phyloP scores from a whole-genome alignment of 2,797 vertebrate species.

The Okamejei kenojei region DNA sequence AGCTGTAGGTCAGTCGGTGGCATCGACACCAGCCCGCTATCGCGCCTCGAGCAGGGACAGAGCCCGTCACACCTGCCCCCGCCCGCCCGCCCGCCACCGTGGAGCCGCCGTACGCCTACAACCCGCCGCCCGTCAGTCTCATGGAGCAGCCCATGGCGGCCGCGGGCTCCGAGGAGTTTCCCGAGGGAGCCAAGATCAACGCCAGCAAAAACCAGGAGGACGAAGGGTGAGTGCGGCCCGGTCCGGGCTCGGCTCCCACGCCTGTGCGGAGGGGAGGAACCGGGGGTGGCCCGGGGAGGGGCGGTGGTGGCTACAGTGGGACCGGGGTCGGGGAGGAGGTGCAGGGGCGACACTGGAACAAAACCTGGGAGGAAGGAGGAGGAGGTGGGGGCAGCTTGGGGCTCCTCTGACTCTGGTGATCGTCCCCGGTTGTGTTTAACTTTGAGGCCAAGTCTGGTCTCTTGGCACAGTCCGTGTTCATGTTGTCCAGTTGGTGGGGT shows the following conservation, averaged over 20 bases:
- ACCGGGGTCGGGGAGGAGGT: neutral
- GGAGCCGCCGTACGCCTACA: neutral
- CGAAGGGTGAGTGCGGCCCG: conserved; percentile 60
- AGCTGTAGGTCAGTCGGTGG: no score
- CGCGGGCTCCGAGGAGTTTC: conserved; percentile 61
- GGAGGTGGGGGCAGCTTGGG: neutral
- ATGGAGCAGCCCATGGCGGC: conserved; percentile 21
- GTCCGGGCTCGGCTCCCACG: neutral
- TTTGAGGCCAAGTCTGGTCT: neutral
- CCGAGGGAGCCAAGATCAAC: conserved; percentile 78
- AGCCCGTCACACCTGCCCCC: no score
- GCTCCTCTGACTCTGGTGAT: no score
- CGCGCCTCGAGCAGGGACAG: no score
- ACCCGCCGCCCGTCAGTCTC: neutral
- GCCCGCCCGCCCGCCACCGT: neutral
- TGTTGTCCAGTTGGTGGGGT: no score
- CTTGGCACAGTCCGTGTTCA: conserved; percentile 40
- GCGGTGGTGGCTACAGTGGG: neutral
- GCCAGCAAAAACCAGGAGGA: conserved; percentile 79
- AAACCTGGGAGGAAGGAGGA: no score
- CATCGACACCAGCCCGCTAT: no score
- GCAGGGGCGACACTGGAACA: neutral
- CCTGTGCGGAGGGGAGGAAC: no score
- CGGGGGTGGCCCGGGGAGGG: no score
- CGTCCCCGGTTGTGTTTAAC: no score